A percentile compares a stretch with the other conserved stretches of the same genome.
Evolutionary conservation across 2,113 vertebrate species (phyloP).

Genomic region (cattle (Bos taurus)): DNA sequence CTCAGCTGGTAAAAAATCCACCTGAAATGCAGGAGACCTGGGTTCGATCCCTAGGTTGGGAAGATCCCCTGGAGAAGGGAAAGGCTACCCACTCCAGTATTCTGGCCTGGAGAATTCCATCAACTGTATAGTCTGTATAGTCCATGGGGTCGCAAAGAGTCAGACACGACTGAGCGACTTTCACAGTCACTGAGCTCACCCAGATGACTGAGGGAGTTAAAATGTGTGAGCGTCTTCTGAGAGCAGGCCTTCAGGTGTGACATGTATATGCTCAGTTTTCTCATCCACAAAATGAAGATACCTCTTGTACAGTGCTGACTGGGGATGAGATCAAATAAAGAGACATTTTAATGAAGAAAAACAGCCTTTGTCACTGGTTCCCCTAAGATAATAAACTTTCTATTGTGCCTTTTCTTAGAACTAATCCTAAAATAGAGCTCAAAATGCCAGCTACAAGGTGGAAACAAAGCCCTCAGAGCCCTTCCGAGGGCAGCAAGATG

Average conservation of each 20-base stretch:
- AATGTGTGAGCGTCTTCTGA: neutral
- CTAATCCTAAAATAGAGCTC: neutral
- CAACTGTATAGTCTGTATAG: neutral
- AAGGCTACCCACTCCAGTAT: neutral
- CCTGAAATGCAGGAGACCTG: neutral
- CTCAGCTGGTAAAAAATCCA: neutral
- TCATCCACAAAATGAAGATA: neutral
- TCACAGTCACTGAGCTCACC: neutral
- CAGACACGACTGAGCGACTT: fast-evolving
- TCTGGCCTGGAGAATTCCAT: neutral
- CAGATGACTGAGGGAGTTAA: neutral
- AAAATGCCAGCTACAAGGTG: fast-evolving
- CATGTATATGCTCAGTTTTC: neutral
- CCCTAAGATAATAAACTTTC: neutral
- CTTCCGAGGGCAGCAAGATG: neutral
- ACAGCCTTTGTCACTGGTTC: neutral
- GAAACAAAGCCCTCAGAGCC: neutral
- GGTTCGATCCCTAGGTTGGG: neutral
- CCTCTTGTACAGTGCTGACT: neutral
- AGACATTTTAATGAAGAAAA: neutral
- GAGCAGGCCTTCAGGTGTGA: neutral
- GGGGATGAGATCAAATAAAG: neutral
- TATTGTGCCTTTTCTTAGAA: neutral
- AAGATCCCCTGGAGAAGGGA: neutral
- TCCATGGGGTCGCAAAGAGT: neutral